These are phyloP conservation scores for Thyatira batis DNA, from an alignment of 2,888 invertebrate genomes.

Conservation along the genomic window DNA sequence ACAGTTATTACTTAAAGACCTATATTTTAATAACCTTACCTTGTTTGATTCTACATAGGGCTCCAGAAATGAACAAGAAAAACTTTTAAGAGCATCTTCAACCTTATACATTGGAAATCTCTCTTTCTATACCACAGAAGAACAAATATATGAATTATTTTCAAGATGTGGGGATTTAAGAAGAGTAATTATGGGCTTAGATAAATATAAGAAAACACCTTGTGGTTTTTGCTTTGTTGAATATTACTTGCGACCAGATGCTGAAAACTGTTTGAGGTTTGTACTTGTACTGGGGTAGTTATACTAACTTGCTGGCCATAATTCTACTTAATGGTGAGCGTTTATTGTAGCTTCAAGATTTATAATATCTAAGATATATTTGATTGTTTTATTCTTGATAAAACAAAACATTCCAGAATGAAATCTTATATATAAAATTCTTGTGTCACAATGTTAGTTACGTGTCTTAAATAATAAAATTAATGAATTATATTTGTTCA, in stretches of 20 bases:
- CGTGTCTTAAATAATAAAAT: background rate
- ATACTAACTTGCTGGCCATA: no score
- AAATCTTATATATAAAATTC: no score
- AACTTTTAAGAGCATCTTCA: constrained; percentile 86
- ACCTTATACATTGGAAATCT: constrained; percentile 99
- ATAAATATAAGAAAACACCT: constrained; percentile 98
- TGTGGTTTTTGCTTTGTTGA: constrained; percentile 99
- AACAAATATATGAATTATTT: constrained; percentile 98
- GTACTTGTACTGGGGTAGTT: constrained; percentile 20
- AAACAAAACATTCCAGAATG: no score
- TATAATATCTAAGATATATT: no score
- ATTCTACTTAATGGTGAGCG: no score
- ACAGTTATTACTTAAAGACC: no score
- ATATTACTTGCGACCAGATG: constrained; percentile 89
- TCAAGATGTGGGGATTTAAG: constrained; percentile 97
- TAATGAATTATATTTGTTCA: constrained; percentile 22
- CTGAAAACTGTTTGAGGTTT: constrained; percentile 90
- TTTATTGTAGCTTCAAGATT: no score
- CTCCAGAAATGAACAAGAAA: constrained; percentile 93
- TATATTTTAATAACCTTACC: no score
- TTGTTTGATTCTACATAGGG: constrained; percentile 81
- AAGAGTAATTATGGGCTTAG: constrained; percentile 97
- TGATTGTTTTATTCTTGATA: no score
- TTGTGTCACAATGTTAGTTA: no score
- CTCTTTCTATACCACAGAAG: constrained; percentile 99